Evolutionary conservation across 2,888 invertebrate species (phyloP).

Genomic region (Drosophila niveifrons): DNA sequence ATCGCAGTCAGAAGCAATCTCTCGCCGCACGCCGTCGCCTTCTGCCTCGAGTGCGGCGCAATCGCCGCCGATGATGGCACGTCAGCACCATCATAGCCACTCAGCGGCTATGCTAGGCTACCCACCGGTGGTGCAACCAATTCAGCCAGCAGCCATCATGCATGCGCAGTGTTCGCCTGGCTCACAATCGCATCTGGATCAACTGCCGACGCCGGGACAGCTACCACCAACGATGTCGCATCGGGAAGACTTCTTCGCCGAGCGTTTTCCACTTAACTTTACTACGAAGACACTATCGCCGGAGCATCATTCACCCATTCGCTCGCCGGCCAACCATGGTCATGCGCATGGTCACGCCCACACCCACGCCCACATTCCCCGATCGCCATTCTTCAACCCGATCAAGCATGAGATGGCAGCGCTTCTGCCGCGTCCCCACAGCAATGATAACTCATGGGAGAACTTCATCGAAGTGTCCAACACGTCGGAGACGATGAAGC

Average conservation of each 20-base stretch:
- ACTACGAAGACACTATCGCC: conserved; percentile 82
- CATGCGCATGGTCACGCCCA: conserved; percentile 69
- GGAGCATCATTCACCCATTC: conserved; percentile 84
- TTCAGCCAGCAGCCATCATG: conserved; percentile 80
- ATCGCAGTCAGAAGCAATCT: conserved; percentile 3
- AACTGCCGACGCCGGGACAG: conserved; percentile 83
- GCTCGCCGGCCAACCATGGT: conserved; percentile 78
- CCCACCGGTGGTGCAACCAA: conserved; percentile 85
- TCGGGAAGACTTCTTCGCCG: conserved; percentile 83
- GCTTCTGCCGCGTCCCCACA: conserved; percentile 91
- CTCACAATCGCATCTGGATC: conserved; percentile 84
- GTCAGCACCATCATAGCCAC: conserved; percentile 33
- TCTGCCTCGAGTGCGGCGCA: conserved; percentile 30
- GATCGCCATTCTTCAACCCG: conserved; percentile 84
- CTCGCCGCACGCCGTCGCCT: conserved; percentile 18
- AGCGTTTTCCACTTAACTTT: conserved; percentile 83
- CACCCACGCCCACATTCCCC: conserved; percentile 81
- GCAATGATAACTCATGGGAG: conserved; percentile 98
- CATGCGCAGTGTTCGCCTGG: conserved; percentile 86
- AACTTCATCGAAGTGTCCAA: conserved; percentile 95
- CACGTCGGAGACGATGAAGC: conserved; percentile 97
- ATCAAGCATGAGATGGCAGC: conserved; percentile 85
- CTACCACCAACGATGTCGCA: conserved; percentile 82
- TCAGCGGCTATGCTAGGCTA: conserved; percentile 54
- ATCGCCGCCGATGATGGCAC: conserved; percentile 24